These are phyloP conservation scores for Hylaeus anthracinus DNA, from an alignment of 1,140 invertebrate genomes.

Conservation along the genomic window DNA sequence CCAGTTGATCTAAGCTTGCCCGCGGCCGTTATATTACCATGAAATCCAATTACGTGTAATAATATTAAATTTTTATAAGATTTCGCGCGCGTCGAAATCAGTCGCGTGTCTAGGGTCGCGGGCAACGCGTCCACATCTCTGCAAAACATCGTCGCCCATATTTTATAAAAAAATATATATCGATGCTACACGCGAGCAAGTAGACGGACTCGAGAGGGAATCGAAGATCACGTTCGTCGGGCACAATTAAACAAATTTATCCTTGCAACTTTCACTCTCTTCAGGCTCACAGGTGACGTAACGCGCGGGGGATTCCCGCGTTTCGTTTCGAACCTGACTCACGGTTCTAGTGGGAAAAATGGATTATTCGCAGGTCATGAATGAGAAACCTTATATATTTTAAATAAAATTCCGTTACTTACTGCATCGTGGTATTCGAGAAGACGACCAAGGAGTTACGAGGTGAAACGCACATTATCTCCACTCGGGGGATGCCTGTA, in stretches of 20 bases:
- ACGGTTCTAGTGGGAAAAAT: too few relatives aligned
- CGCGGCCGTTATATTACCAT: not conserved
- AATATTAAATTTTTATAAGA: conserved; percentile 39
- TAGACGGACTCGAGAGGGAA: too few relatives aligned
- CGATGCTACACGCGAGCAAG: too few relatives aligned
- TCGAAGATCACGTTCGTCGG: not conserved
- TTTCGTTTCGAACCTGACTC: not conserved
- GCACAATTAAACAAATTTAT: not conserved
- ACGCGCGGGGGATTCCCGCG: not conserved
- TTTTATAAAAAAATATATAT: too few relatives aligned
- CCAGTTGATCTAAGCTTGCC: too few relatives aligned
- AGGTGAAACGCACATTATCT: not conserved
- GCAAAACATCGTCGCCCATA: too few relatives aligned
- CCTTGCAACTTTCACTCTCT: not conserved
- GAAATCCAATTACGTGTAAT: conserved; percentile 8
- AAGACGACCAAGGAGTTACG: not conserved
- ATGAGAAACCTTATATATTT: too few relatives aligned
- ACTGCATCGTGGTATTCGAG: not conserved
- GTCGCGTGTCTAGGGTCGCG: not conserved
- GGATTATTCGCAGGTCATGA: too few relatives aligned
- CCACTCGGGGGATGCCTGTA: too few relatives aligned
- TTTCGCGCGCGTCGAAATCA: not conserved
- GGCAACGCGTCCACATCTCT: too few relatives aligned
- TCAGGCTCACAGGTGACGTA: too few relatives aligned
- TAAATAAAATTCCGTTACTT: conserved; percentile 6